A percentile compares a stretch with the other conserved stretches of the same genome.
Evolutionary conservation across 2,888 invertebrate genomes (phyloP).

Genomic region (Polyommatus icarus): DNA sequence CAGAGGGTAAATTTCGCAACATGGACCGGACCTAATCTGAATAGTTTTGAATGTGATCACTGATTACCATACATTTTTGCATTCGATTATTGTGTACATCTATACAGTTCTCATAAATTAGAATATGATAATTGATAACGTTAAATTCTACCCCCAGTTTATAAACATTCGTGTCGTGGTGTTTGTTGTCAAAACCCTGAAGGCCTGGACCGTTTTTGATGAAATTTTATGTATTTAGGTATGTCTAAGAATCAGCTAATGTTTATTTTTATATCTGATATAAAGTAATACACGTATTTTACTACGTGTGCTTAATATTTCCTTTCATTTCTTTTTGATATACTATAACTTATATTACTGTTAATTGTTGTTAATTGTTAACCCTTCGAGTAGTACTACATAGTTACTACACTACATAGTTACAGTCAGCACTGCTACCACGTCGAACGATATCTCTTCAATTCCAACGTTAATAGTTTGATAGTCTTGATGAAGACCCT

Average conservation of each 20-base stretch:
- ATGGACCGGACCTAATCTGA: slow-evolving; percentile 33
- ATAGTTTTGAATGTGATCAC: slow-evolving; percentile 21
- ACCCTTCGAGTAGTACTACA: neutral
- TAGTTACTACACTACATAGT: no score
- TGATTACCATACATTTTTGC: slow-evolving; percentile 1
- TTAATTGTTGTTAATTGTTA: neutral
- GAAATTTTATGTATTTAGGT: no score
- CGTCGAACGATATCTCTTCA: slow-evolving; percentile 1
- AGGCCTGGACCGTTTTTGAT: no score
- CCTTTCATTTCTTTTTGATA: neutral
- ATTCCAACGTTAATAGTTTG: slow-evolving; percentile 27
- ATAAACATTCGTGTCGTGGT: neutral
- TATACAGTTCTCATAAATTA: neutral
- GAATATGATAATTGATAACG: neutral
- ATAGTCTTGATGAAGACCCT: slow-evolving; percentile 37
- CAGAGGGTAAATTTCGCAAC: slow-evolving; percentile 72
- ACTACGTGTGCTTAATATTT: no score
- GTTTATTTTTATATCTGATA: neutral
- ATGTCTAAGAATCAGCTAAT: no score
- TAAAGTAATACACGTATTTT: neutral
- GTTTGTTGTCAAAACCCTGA: no score
- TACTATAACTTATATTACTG: neutral
- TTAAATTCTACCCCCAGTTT: neutral
- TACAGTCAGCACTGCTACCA: neutral
- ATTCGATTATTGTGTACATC: neutral